Percentiles rank a stretch among this genome's conserved stretches.
phyloP scores from a whole-genome alignment of 2,888 invertebrate genomes.

The Rhopalosiphum nymphaeae region DNA sequence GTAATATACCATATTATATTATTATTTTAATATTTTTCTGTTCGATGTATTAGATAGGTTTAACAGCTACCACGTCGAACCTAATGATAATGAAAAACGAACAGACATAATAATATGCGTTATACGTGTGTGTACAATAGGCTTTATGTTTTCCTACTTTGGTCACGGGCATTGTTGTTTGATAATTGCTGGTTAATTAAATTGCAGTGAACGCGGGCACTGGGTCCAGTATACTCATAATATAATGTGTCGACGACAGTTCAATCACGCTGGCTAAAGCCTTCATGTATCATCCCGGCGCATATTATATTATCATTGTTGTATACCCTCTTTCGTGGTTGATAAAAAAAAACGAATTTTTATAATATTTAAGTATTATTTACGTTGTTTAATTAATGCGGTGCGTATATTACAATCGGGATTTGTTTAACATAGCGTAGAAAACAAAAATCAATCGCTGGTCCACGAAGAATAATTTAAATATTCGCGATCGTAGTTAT shows the following conservation, averaged over 20 bases:
- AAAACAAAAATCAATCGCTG: not conserved
- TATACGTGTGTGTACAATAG: not conserved
- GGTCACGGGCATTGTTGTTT: conserved; percentile 37
- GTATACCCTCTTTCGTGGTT: not conserved
- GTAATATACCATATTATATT: not conserved
- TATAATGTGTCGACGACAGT: conserved; percentile 46
- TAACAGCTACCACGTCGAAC: not conserved
- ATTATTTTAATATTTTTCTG: not conserved
- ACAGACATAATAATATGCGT: conserved; percentile 9
- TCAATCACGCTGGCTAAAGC: conserved; percentile 23
- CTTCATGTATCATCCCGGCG: not conserved
- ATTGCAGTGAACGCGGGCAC: not conserved
- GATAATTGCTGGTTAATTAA: conserved; percentile 57
- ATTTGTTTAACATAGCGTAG: not conserved
- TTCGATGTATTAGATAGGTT: not conserved
- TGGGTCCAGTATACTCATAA: not conserved
- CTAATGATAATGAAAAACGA: conserved; percentile 44
- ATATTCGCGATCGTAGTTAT: not conserved
- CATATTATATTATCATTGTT: not conserved
- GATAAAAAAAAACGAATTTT: not conserved
- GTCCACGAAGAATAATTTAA: not conserved
- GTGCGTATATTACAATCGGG: not conserved
- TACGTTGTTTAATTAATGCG: not conserved
- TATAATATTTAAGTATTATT: not conserved
- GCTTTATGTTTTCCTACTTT: conserved; percentile 36